phyloP scores from a whole-genome alignment of 92 coral and sea anemone genomes.

The Phymanthus crucifer region DNA sequence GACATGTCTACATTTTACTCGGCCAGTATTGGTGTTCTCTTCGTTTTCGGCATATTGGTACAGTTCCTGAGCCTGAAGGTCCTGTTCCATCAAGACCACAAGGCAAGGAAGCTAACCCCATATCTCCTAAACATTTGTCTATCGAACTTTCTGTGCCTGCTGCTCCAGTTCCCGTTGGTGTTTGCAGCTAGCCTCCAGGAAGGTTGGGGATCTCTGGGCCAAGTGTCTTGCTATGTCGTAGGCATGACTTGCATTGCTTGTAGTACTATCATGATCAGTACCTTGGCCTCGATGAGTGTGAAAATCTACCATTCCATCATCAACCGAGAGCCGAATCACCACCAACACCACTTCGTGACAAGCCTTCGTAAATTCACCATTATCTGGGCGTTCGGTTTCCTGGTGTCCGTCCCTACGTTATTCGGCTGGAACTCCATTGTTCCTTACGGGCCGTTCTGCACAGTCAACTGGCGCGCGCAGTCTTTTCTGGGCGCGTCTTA shows the following conservation, averaged over 20 bases:
- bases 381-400: slow-evolving; percentile 52
- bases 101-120: slow-evolving; percentile 50
- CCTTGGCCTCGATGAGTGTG: slow-evolving; percentile 58
- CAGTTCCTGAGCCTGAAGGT: slow-evolving; percentile 19
- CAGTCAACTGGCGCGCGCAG: slow-evolving; percentile 64
- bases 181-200: slow-evolving; percentile 48
- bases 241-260: slow-evolving; percentile 61
- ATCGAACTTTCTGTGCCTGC: slow-evolving; percentile 54
- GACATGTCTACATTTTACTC: slow-evolving; percentile 8
- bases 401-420: slow-evolving; percentile 48
- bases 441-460: slow-evolving; percentile 54
- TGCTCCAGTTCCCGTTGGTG: slow-evolving; percentile 57
- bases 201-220: slow-evolving; percentile 45
- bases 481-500: slow-evolving; percentile 39
- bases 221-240: slow-evolving; percentile 29
- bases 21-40: slow-evolving; percentile 1
- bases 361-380: slow-evolving; percentile 28
- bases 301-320: slow-evolving; percentile 46
- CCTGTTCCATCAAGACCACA: slow-evolving; percentile 11
- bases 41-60: slow-evolving; percentile 11
- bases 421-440: slow-evolving; percentile 72
- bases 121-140: slow-evolving; percentile 64
- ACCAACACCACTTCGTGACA: background rate
- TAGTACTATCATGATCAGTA: slow-evolving; percentile 53
- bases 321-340: slow-evolving; percentile 7